Evolutionary conservation across 2,113 vertebrate species (phyloP).

Genomic region (Mungos mungo): DNA sequence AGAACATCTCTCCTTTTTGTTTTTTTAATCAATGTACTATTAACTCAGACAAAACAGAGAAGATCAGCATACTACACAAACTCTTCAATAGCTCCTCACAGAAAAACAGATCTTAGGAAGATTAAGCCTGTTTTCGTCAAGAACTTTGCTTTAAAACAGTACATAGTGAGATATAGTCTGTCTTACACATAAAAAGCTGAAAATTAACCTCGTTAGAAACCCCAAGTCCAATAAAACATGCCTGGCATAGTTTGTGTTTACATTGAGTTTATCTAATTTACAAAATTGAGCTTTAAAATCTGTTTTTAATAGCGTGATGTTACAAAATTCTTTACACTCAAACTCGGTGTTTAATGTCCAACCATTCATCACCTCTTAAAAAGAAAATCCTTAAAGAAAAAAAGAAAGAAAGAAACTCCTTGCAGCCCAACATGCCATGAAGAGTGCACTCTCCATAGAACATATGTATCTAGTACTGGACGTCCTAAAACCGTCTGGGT

Average conservation of each 20-base stretch:
- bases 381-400: neutral
- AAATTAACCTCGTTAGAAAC: constrained; percentile 48
- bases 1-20: neutral
- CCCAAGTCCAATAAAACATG: neutral
- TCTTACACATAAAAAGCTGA: constrained; percentile 9
- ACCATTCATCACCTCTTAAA: neutral
- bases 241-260: neutral
- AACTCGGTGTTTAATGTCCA: constrained; percentile 26
- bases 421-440: neutral
- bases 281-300: neutral
- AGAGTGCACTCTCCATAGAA: neutral
- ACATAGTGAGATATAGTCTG: neutral
- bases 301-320: neutral
- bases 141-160: neutral
- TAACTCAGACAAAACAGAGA: neutral
- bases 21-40: constrained; percentile 16
- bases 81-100: neutral
- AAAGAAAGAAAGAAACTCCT: neutral
- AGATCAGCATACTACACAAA: neutral
- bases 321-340: constrained; percentile 30
- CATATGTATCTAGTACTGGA: neutral
- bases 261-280: neutral
- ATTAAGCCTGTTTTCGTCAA: neutral
- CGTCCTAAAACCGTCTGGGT: neutral
- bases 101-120: neutral